A percentile compares a stretch with the other conserved stretches of the same genome.
phyloP scores from a whole-genome alignment of 1,140 invertebrate species.

The Hydropsyche tenuis region DNA sequence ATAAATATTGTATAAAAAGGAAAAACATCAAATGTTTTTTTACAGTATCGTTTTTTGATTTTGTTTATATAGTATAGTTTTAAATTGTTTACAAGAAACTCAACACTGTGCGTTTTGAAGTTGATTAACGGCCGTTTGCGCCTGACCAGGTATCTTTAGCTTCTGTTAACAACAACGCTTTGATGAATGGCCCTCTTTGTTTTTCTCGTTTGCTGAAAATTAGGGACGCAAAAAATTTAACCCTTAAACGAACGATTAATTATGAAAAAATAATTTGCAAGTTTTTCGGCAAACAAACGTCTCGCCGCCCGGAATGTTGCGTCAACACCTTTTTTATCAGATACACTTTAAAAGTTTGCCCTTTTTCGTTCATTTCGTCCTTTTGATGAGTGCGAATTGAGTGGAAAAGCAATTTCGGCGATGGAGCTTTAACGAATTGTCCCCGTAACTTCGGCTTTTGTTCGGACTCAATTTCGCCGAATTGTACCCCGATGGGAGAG shows the following conservation, averaged over 20 bases:
- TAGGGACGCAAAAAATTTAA: not conserved
- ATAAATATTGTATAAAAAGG: no score
- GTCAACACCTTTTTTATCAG: not conserved
- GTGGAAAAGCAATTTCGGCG: constrained; percentile 20
- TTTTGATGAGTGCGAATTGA: constrained; percentile 7
- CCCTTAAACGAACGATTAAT: not conserved
- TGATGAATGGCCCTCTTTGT: constrained; percentile 18
- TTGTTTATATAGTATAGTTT: no score
- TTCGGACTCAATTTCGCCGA: constrained; percentile 14
- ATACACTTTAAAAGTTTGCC: not conserved
- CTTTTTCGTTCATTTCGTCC: not conserved
- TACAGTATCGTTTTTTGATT: no score
- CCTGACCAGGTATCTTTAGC: constrained; percentile 14
- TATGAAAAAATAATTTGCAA: no score
- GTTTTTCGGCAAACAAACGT: no score
- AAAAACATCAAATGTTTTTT: no score
- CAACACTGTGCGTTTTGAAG: not conserved
- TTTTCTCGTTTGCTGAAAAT: not conserved
- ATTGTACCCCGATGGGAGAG: not conserved
- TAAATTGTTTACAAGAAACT: no score
- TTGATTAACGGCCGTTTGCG: constrained; percentile 18
- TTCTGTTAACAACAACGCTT: constrained; percentile 11
- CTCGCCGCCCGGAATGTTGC: no score
- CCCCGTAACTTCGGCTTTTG: constrained; percentile 13
- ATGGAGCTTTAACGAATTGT: constrained; percentile 26